Percentiles rank a stretch among this genome's conserved stretches.
phyloP scores from a whole-genome alignment of 2,113 vertebrate species.

The Nycticorax nycticorax region DNA sequence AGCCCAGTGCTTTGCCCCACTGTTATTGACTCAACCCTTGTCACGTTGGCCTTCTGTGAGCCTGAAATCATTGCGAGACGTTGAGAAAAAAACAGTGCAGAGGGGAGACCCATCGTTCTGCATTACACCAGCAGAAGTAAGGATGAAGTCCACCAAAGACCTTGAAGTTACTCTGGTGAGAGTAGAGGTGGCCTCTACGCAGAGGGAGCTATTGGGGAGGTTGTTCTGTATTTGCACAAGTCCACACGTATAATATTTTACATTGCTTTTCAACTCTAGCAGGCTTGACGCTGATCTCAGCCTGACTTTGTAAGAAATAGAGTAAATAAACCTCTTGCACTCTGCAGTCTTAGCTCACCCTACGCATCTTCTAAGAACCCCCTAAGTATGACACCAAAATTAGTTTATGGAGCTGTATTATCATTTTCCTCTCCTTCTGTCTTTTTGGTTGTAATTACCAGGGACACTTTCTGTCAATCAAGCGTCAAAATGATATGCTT shows the following conservation, averaged over 20 bases:
- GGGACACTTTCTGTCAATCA: background rate
- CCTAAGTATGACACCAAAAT: background rate
- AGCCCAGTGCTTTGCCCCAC: background rate
- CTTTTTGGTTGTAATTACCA: background rate
- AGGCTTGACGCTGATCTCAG: background rate
- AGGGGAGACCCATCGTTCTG: rapidly evolving
- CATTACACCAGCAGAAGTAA: rapidly evolving
- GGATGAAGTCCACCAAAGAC: background rate
- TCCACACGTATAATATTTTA: background rate
- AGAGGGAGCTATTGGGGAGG: background rate
- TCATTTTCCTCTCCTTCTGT: background rate
- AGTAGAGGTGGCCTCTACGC: background rate
- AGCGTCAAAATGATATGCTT: background rate
- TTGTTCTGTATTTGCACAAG: background rate
- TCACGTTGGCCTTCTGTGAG: rapidly evolving
- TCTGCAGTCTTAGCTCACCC: background rate
- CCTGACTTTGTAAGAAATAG: background rate
- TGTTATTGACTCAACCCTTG: background rate
- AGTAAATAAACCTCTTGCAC: background rate
- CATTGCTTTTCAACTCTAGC: background rate
- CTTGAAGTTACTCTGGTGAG: background rate
- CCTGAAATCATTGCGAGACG: background rate
- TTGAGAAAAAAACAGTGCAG: background rate
- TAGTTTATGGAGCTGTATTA: background rate
- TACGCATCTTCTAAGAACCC: background rate